Evolutionary conservation across 1,140 invertebrate genomes (phyloP), one percentile per base, ranked within the genome.

Genomic region (Cotesia vestalis): DNA sequence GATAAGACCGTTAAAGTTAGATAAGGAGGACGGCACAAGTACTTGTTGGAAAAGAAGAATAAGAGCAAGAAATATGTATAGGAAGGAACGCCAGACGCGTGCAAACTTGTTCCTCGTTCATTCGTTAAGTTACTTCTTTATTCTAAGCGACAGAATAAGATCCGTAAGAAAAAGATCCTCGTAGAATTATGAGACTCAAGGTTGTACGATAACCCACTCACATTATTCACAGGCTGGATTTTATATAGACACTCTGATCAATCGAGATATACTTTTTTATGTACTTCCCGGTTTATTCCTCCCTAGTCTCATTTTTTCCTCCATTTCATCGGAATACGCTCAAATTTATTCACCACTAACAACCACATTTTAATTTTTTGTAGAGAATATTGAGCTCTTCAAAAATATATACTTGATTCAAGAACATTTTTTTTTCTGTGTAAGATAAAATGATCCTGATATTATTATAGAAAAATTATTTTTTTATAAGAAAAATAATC

Each of bases 21-120:
- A 46, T 46, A 46, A 46, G 11, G 40, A 46, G 6, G 40, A 46
- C 5, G 40, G 40, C 11, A 40, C 38, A 46, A 46, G 40, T 46
- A 46, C 40, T 46, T 46, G 40, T 46, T 5, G 6, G 64, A 62
- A 57, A 51, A 20, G 62, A 72, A 73, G 72, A 36, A 74, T 69
- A 69, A 72, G 61, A 59, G 63, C 71, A 70, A 71, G 51, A 27
- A 36, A 38, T 67, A 68, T 77, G 51, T 63, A 68, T 77, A 75
- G 57, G 20, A 20, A 59, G 57, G 8, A 20, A 59, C 73, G 76
- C 63, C 55, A 60, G 61, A 69, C 61, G 74, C 76, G 78, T 77
- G 78, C 72, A 78, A 76, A 86, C 80, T 86, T 84, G 81, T 82
- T 83, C 80, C 82, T 84, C 78, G 79, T 85, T 86, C 81, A 84